Evolutionary conservation across 2,888 invertebrate species (phyloP), one percentile per base, ranked within the genome.

Genomic region (Orthosia gracilis): DNA sequence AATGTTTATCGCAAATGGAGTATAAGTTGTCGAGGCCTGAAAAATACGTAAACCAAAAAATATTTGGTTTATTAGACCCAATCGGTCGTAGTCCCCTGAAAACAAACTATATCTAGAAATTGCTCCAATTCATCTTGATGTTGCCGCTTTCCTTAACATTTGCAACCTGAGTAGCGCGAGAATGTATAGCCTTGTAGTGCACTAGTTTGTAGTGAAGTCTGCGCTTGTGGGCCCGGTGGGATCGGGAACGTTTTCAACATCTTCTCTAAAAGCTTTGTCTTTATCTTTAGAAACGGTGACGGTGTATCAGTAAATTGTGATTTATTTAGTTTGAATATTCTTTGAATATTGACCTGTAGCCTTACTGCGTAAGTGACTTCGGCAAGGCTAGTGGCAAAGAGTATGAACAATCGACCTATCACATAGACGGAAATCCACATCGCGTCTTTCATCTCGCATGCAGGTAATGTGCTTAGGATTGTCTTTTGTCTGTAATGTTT

Each of bases 211-310:
- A 58, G 54, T 81, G 71, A 87, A 80, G 69, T 76, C 69, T 73
- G 73, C 79, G 67, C 73, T 83, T 78, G 69, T 73, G 58, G 52
- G 63, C 61, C 87, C 86, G 50, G n/a, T 21, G 82, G 83, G 45
- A 77, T 65, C 65, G 68, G 73, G 62, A 79, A 87, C 76, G 77
- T 75, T 82, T 65, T 61, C 82, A 75, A 83, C 69, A 59, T 58
- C 54, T 50, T 59, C 64, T 79, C 62, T 81, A 75, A 78, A 59
- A 79, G 79, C 61, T 83, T 77, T 74, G 65, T 76, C 63, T 77
- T 69, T 74, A 72, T 73, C 54, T 77, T 70, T 62, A 66, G 67
- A 64, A 55, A 69, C n/a, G 7, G 45, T 49, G 40, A 69, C 15
- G 47, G 61, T 61, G 64, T 63, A 64, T 49, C 67, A 15, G 55